phyloP scores from a whole-genome alignment of 2,888 invertebrate species.

The Tricholauxania praeusta region DNA sequence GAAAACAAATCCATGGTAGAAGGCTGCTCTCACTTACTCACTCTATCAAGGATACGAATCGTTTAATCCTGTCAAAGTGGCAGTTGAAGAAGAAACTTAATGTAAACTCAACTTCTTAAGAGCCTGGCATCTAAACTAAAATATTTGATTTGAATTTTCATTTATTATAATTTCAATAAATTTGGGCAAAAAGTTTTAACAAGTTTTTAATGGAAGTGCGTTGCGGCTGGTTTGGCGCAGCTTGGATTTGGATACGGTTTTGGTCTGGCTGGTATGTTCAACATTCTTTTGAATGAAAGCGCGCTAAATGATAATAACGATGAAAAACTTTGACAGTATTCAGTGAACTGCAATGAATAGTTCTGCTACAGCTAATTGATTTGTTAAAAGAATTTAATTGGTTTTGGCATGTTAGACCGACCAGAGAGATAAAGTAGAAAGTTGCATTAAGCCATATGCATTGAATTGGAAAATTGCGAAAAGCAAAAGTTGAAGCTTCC shows the following conservation, averaged over 20 bases:
- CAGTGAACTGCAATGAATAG: too few relatives aligned
- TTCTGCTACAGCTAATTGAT: constrained; percentile 4
- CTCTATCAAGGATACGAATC: constrained; percentile 23
- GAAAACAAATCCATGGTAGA: too few relatives aligned
- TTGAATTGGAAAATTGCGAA: not conserved
- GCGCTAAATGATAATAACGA: too few relatives aligned
- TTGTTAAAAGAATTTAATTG: constrained; percentile 13
- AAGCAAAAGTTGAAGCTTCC: too few relatives aligned
- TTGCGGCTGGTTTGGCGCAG: not conserved
- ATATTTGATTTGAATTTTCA: constrained; percentile 35
- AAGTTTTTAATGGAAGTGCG: constrained; percentile 32
- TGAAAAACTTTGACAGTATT: too few relatives aligned
- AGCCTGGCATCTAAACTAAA: constrained; percentile 12
- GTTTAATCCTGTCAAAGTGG: constrained; percentile 35
- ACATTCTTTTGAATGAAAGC: not conserved
- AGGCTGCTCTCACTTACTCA: too few relatives aligned
- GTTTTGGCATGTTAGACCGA: not conserved
- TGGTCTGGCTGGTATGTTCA: not conserved
- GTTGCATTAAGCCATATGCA: not conserved
- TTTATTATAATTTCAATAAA: constrained; percentile 33
- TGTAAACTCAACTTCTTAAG: constrained; percentile 5
- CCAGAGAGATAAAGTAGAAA: too few relatives aligned
- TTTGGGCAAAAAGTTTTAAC: constrained; percentile 22
- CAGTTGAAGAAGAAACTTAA: constrained; percentile 14
- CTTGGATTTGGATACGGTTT: not conserved